A percentile compares a stretch with the other conserved stretches of the same genome.
phyloP scores from a whole-genome alignment of 2,888 invertebrate genomes.

The Apotomis turbidana region DNA sequence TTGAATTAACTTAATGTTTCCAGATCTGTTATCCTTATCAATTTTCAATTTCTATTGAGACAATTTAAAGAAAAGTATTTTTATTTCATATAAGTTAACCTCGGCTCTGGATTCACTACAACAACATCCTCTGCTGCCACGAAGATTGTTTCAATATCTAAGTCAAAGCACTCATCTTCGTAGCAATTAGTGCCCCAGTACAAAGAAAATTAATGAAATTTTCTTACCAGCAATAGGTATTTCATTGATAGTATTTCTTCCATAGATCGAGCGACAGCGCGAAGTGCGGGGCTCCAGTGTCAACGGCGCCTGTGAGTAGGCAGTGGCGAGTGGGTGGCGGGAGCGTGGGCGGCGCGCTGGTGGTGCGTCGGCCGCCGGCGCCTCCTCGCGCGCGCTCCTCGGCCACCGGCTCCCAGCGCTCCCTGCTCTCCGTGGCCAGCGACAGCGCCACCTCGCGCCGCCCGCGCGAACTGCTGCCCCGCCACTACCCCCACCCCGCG shows the following conservation, averaged over 20 bases:
- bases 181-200: no score
- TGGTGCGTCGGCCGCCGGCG: slow-evolving; percentile 64
- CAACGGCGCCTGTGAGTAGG: slow-evolving; percentile 83
- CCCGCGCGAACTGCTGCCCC: slow-evolving; percentile 71
- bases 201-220: no score
- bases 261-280: slow-evolving; percentile 87
- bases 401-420: slow-evolving; percentile 74
- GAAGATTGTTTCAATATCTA: no score
- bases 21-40: no score
- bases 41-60: no score
- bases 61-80: no score
- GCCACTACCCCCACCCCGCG: slow-evolving; percentile 70
- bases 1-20: no score
- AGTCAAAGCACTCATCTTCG: no score
- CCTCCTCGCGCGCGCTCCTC: slow-evolving; percentile 60
- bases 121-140: no score
- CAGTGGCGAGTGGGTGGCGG: slow-evolving; percentile 70
- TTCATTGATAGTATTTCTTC: slow-evolving; percentile 30
- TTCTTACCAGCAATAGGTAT: no score
- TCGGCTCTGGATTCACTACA: no score
- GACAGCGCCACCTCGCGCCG: slow-evolving; percentile 79
- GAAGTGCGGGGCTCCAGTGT: slow-evolving; percentile 83
- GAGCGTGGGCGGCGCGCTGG: slow-evolving; percentile 55
- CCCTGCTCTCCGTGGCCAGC: slow-evolving; percentile 80
- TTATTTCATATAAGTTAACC: no score